Base-by-base conservation (phyloP, 2,797 vertebrate species). In the Chanos chanos region DNA sequence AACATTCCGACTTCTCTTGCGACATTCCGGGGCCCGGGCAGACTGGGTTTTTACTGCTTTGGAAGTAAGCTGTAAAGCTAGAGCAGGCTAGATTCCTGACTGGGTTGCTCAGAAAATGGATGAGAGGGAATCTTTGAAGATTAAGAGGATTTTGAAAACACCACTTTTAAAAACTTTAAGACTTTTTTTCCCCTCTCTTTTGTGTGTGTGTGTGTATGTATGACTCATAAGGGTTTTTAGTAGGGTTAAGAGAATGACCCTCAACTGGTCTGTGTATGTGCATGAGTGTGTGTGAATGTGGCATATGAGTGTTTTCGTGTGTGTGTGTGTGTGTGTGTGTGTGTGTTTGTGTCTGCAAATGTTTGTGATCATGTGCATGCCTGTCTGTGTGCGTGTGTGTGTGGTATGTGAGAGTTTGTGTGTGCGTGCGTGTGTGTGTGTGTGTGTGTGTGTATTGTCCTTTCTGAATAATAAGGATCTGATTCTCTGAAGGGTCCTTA, bases 61-160 rank as follows among this genome's bases (percentile, higher is more conserved):
- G 47, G 66, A 75, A 81, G 76, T 77, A 80, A 83, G 78, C 77
- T 84, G 77, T 67, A 79, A 86, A 56, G 61, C 68, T 73, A 75
- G 72, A 68, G 18, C 52, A 39, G 34, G 51, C 52, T 43, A 60
- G 71, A 70, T 70, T 68, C 73, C 52, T 74, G 43, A 60, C 45
- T 61, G 64, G 72, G 64, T 71, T 62, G 66, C 55, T 45, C 52
- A 63, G 43, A 56, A 56, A 68, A 70, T 70, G 75, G 72, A 40
- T 66, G 57, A 77, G 68, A 55, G 70, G 19, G 62, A 72, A 72
- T 77, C 75, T 86, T 84, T 80, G 77, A 82, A 83, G 82, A 83
- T 78, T 72, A 78, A 76, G n/a, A 70, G 41, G 61, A 60, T 71
- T 74, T 75, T 72, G 69, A 76, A 78, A 79, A 75, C 69, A 40